These are phyloP conservation scores for Myanophis thanlyinensis DNA, from an alignment of 2,113 vertebrate species.

Conservation along the genomic window DNA sequence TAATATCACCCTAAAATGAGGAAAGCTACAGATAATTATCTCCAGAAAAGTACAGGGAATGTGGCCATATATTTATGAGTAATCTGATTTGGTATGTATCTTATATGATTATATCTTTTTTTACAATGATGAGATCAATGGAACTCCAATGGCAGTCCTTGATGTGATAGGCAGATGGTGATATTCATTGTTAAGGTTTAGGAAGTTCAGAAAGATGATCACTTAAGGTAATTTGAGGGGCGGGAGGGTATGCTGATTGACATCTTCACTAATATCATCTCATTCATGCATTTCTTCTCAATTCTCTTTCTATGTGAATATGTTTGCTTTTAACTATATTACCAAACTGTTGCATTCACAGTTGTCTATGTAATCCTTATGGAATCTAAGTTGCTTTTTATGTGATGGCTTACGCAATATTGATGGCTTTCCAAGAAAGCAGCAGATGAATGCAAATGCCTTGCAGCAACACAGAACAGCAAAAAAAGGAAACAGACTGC, in stretches of 20 bases:
- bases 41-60: conserved; percentile 61
- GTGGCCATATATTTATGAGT: conserved; percentile 62
- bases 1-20: conserved; percentile 61
- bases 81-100: conserved; percentile 63
- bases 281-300: conserved; percentile 49
- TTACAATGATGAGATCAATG: conserved; percentile 55
- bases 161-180: conserved; percentile 54
- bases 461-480: too few species aligned
- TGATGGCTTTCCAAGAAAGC: too few species aligned
- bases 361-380: neutral
- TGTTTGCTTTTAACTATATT: conserved; percentile 38
- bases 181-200: conserved; percentile 64
- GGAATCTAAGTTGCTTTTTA: neutral
- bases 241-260: conserved; percentile 30
- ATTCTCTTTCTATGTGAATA: conserved; percentile 36
- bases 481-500: too few species aligned
- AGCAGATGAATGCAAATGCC: too few species aligned
- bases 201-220: conserved; percentile 44
- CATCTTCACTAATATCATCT: conserved; percentile 52
- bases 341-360: conserved; percentile 29
- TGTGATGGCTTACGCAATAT: neutral
- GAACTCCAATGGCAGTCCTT: conserved; percentile 50
- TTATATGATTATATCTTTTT: conserved; percentile 58
- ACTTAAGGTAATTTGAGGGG: conserved; percentile 49
- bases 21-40: conserved; percentile 64